phyloP scores from a whole-genome alignment of 2,797 vertebrate species.

The Takifugu rubripes region DNA sequence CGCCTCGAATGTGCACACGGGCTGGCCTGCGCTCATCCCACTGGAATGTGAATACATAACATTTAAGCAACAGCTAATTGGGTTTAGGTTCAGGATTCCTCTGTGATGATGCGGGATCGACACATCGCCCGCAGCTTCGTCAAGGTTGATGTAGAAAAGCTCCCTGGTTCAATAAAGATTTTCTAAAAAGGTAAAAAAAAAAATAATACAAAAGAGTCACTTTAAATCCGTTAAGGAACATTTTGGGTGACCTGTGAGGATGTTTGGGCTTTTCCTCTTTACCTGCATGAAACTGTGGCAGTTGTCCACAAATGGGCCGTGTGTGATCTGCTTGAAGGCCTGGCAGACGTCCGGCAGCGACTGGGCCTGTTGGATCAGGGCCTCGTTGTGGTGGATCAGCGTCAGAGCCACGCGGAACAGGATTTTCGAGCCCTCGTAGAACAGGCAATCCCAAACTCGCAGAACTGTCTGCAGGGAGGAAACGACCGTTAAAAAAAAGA shows the following conservation, averaged over 20 bases:
- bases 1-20: conserved; percentile 36
- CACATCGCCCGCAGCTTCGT: conserved; percentile 80
- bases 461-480: conserved; percentile 85
- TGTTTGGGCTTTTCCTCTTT: conserved; percentile 4
- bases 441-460: conserved; percentile 95
- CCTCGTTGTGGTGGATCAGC: conserved; percentile 86
- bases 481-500: not conserved
- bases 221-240: not conserved
- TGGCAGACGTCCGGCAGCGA: conserved; percentile 88
- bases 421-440: conserved; percentile 96
- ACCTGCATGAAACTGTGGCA: conserved; percentile 96
- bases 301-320: conserved; percentile 83
- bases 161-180: conserved; percentile 91
- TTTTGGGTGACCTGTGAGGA: not conserved
- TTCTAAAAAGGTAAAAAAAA: conserved; percentile 61
- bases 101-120: conserved; percentile 66
- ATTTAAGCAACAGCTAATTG: conserved; percentile 5
- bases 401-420: conserved; percentile 94
- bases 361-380: conserved; percentile 80
- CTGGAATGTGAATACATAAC: conserved; percentile 57
- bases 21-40: conserved; percentile 16
- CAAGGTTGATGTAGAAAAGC: conserved; percentile 81
- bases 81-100: conserved; percentile 57
- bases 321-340: conserved; percentile 86
- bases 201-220: not conserved